Percentiles rank a stretch among this genome's conserved stretches.
These are phyloP conservation scores for Apus apus DNA, from an alignment of 2,113 vertebrate species.

Conservation along the genomic window DNA sequence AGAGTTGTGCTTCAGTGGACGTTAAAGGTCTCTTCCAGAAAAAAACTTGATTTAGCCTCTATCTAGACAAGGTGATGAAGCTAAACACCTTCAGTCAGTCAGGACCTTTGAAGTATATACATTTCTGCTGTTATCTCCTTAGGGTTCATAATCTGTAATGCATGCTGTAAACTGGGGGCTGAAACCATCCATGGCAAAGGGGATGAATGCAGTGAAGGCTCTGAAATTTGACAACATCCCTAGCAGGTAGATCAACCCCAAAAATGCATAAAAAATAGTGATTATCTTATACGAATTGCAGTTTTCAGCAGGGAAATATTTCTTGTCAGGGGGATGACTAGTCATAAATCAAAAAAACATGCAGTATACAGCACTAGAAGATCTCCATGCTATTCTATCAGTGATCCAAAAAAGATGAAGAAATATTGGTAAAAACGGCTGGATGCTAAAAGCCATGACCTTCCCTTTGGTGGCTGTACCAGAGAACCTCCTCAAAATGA, in stretches of 20 bases:
- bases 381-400: neutral
- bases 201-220: neutral
- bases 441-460: neutral
- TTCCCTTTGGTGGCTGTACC: neutral
- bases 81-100: too few species aligned
- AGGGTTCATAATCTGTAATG: neutral
- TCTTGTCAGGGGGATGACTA: neutral
- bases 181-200: neutral
- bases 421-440: neutral
- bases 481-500: neutral
- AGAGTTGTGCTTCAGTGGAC: too few species aligned
- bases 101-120: too few species aligned
- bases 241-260: neutral
- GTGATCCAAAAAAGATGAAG: fast-evolving
- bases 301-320: neutral
- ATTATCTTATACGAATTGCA: neutral
- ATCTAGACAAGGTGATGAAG: too few species aligned
- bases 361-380: neutral
- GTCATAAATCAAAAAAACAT: neutral
- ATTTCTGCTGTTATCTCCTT: too few species aligned
- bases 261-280: neutral
- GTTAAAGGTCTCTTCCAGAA: too few species aligned
- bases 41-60: too few species aligned
- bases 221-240: neutral
- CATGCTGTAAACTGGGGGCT: fast-evolving